Percentiles rank a stretch among this genome's conserved stretches.
Evolutionary conservation across 2,797 vertebrate genomes (phyloP).

Genomic region (Tarsius wallacei): DNA sequence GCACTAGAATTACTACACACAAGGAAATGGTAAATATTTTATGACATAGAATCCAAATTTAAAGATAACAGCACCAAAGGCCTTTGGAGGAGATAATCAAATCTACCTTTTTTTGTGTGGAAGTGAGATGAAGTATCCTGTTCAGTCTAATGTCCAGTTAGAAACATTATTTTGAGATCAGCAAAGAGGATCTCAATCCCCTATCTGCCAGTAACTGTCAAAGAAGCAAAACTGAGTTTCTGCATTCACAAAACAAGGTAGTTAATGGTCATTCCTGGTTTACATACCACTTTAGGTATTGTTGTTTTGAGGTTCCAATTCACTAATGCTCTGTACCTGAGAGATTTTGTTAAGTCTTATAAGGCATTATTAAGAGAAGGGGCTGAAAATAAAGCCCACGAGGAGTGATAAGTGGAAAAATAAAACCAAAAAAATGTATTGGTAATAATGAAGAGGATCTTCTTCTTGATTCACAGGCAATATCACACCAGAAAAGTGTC

Average conservation of each 20-base stretch:
- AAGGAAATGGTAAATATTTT: background rate
- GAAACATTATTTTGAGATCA: background rate
- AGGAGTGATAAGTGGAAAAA: background rate
- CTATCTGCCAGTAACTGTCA: background rate
- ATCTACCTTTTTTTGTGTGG: background rate
- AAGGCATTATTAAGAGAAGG: background rate
- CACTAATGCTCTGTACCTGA: background rate
- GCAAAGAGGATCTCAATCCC: background rate
- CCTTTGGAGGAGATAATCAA: background rate
- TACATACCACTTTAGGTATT: background rate
- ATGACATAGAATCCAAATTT: background rate
- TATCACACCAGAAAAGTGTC: background rate
- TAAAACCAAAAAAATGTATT: background rate
- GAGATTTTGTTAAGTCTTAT: background rate
- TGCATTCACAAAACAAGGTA: background rate
- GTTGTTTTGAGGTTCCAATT: background rate
- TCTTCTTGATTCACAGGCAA: background rate
- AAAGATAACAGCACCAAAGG: background rate
- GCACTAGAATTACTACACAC: background rate
- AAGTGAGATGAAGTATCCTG: background rate
- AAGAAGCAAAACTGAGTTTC: background rate
- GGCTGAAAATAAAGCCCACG: background rate
- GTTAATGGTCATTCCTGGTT: background rate
- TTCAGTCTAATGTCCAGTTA: background rate
- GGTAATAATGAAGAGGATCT: background rate